Conservation (phyloP, 2,888 invertebrate species). For the Lasioglossum malachurum region DNA sequence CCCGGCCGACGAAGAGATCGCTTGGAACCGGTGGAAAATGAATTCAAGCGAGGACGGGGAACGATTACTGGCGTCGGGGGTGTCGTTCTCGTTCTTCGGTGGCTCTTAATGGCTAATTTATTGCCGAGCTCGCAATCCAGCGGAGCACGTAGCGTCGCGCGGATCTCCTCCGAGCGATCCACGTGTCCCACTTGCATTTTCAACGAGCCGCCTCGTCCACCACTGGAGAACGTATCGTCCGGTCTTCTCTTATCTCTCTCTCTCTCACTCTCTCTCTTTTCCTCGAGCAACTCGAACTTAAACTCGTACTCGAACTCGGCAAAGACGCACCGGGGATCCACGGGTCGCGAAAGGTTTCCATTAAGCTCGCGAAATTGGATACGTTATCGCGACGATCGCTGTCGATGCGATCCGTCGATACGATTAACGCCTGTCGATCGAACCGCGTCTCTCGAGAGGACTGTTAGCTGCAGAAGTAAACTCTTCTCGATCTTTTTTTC, state of each 20-base stretch:
- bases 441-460: not conserved
- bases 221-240: not conserved
- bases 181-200: conserved; percentile 61
- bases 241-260: not conserved
- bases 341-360: conserved; percentile 18
- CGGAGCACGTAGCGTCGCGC: conserved; percentile 41
- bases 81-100: conserved; percentile 24
- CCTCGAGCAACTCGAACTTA: not conserved
- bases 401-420: not conserved
- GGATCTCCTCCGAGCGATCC: conserved; percentile 17
- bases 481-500: not conserved
- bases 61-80: conserved; percentile 8
- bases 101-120: conserved; percentile 58
- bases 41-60: conserved; percentile 1
- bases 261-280: not conserved
- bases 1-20: not conserved
- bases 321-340: not conserved
- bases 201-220: conserved; percentile 29
- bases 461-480: not conserved
- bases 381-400: conserved; percentile 21
- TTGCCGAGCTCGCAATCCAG: conserved; percentile 52
- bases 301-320: conserved; percentile 1
- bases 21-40: conserved; percentile 1
- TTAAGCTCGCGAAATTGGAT: conserved; percentile 6
- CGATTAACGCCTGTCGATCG: conserved; percentile 32